Evolutionary conservation across 2,888 invertebrate species (phyloP).

Genomic region (Hypercompe scribonia): DNA sequence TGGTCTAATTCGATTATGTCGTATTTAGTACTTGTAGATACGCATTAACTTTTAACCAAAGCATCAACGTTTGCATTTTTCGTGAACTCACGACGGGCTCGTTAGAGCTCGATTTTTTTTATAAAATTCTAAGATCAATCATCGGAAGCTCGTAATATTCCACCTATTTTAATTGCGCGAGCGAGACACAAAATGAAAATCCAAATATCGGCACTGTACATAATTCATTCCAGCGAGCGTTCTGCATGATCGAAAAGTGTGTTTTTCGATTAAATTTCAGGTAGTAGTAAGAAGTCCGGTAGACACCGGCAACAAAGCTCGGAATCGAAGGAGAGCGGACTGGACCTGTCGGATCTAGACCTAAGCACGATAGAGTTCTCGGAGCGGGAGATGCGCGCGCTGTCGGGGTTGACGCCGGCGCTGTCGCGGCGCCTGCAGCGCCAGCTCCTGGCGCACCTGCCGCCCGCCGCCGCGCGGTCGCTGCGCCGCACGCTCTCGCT

Average conservation of each 20-base stretch:
- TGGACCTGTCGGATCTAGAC: constrained; percentile 89
- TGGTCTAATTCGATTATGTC: constrained; percentile 70
- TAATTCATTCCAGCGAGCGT: constrained; percentile 81
- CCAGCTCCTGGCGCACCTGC: constrained; percentile 89
- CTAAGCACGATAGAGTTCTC: constrained; percentile 89
- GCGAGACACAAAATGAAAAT: constrained; percentile 36
- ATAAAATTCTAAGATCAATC: constrained; percentile 24
- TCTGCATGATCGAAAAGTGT: constrained; percentile 86
- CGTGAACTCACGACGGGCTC: constrained; percentile 32
- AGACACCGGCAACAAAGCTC: constrained; percentile 63
- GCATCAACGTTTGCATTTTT: constrained; percentile 65
- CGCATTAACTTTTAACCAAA: constrained; percentile 77
- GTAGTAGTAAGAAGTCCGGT: constrained; percentile 79
- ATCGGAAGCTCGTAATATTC: constrained; percentile 34
- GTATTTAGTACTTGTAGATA: constrained; percentile 69
- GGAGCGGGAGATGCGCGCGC: constrained; percentile 89
- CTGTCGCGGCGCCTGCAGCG: constrained; percentile 90
- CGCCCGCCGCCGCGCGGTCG: constrained; percentile 89
- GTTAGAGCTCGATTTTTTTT: constrained; percentile 24
- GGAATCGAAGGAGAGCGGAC: constrained; percentile 65
- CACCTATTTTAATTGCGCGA: constrained; percentile 36
- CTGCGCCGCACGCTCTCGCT: constrained; percentile 89
- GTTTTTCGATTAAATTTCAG: constrained; percentile 85
- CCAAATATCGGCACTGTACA: constrained; percentile 72
- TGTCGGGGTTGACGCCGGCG: constrained; percentile 90